phyloP scores from a whole-genome alignment of 2,797 vertebrate species.

The Atherinosoma microstoma region DNA sequence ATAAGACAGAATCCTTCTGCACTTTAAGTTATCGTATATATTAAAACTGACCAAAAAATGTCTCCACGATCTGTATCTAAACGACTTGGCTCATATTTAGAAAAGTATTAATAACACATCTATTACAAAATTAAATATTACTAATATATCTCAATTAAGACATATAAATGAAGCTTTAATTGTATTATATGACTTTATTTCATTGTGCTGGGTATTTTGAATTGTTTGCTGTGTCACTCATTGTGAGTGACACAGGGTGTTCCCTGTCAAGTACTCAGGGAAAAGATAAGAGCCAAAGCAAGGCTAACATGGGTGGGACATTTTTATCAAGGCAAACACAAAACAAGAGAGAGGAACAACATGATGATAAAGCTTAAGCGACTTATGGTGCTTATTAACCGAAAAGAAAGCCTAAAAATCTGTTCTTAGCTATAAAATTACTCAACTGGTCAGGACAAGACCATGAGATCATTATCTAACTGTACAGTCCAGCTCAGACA shows the following conservation, averaged over 20 bases:
- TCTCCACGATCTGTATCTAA: neutral
- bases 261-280: constrained; percentile 51
- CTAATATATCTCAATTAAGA: neutral
- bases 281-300: constrained; percentile 77
- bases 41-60: neutral
- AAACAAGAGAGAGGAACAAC: constrained; percentile 51
- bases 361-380: constrained; percentile 39
- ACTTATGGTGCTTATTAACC: neutral
- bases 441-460: neutral
- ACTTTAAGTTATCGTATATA: neutral
- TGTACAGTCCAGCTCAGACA: neutral
- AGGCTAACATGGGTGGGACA: constrained; percentile 68
- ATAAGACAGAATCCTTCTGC: constrained; percentile 27
- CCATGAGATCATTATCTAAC: too few relatives aligned
- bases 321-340: constrained; percentile 70
- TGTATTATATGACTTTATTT: neutral
- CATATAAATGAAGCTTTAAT: neutral
- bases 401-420: neutral
- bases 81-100: neutral
- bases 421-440: neutral
- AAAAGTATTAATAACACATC: neutral
- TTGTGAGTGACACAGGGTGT: constrained; percentile 77
- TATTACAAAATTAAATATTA: neutral
- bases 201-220: constrained; percentile 9
- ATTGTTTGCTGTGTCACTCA: constrained; percentile 24